Evolutionary conservation across 2,797 vertebrate genomes (phyloP).

Genomic region (Loriculus beryllinus): DNA sequence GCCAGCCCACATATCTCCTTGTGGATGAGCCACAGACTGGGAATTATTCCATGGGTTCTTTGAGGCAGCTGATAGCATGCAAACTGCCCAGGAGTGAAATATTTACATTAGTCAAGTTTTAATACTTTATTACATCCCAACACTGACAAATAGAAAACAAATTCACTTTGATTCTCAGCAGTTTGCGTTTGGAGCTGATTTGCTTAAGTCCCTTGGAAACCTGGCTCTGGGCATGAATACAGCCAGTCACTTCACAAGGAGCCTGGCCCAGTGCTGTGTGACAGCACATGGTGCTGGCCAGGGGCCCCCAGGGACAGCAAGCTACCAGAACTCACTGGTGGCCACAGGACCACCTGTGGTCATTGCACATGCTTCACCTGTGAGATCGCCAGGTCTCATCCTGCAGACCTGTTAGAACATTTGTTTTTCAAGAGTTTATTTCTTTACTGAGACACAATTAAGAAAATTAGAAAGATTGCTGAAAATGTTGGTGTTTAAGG

Average conservation of each 20-base stretch:
- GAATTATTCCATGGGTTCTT: neutral
- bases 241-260: neutral
- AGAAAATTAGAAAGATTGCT: neutral
- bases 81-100: neutral
- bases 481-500: neutral
- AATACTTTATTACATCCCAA: neutral
- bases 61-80: neutral
- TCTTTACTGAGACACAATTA: neutral
- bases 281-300: neutral
- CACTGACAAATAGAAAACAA: neutral
- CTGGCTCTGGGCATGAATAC: neutral
- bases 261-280: neutral
- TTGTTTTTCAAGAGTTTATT: neutral
- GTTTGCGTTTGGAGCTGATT: neutral
- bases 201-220: neutral
- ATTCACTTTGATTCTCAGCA: neutral
- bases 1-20: neutral
- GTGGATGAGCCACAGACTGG: neutral
- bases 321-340: neutral
- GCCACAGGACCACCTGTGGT: neutral
- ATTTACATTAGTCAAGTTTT: neutral
- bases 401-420: neutral
- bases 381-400: neutral
- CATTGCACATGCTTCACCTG: fast-evolving
- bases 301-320: neutral